Evolutionary conservation across 2,113 vertebrate species (phyloP), one percentile per base, ranked within the genome.

Genomic region (Rhegmatorhina hoffmannsi): DNA sequence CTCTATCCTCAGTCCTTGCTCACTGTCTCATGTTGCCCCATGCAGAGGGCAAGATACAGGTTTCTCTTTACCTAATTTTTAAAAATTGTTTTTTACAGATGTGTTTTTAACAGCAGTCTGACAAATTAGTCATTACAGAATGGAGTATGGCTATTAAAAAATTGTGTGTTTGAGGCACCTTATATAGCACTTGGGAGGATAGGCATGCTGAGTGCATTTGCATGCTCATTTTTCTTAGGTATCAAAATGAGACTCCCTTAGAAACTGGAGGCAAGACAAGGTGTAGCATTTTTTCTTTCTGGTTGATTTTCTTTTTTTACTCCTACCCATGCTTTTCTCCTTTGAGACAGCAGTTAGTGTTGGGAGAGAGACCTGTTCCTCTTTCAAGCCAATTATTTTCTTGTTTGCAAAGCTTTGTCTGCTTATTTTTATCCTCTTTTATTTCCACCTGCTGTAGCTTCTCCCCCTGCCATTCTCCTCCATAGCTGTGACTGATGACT

Each of bases 271-370:
- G 53, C 26, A 44, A 60, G 33, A 20, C 24, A 55, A 63, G 18
- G 23, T 25, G 31, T 44, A 52, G 34, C 5, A 4, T 31, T 43
- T 64, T 64, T 63, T 19, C 38, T 43, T 29, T 38, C 17, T 52
- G 13, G 25, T 55, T 8, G 2, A 9, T 13, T 10, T 4, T 24
- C 2, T 17, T 6, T 3, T 44, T 24, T 16, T 19, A 5, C 12
- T 25, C 9, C 38, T 77, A 19, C 5, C 13, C 5, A 5, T 10
- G 7, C 20, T 64, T 88, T 92, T 83, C 20, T 21, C 29, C 34
- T 73, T 55, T 52, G 63, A 83, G 31, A 19, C 56, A 26, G 17
- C n/a, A 80, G 24, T 28, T 38, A 14, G 3, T 44, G 28, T 44
- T 80, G 38, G 28, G 44, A 31, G 33, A 59, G 21, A 67, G 11